Evolutionary conservation across 2,797 vertebrate genomes (phyloP), one percentile per base, ranked within the genome.

Genomic region (Coracias cyanogaster): DNA sequence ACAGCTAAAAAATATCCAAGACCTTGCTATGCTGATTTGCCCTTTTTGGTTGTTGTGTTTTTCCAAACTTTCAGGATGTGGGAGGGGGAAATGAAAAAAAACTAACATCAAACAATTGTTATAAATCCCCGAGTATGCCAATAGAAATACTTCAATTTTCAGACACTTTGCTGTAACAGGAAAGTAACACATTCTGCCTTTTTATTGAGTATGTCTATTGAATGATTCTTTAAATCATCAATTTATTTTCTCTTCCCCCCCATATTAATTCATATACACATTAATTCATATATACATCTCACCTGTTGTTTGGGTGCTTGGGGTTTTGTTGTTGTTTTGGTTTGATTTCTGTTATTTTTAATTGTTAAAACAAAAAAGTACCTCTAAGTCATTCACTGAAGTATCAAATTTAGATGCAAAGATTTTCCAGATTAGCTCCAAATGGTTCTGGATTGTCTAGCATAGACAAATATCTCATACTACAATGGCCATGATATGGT

Each of bases 401-500:
- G 9, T 25, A 62, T 22, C n/a, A 79, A 73, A 80, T 49, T 84
- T 57, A 87, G 26, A 65, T 45, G 57, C 12, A 74, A 93, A 74
- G n/a, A 12, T 6, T 48, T 80, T 61, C 19, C 31, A 79, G 13
- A 35, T 46, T 82, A 31, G 37, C 16, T 79, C 37, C 37, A 66
- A 58, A 55, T 15, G 3, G 3, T 41, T 89, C 78, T 84, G 54
- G 16, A 66, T 62, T 61, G 3, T 20, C 55, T 77, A 58, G 58
- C 46, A 33, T 1, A n/a, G 49, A 35, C 12, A 12, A 86, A 15
- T 7, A 80, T 21, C 35, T 91, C 66, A 31, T 17, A 39, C 28
- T 46, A 12, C 8, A 55, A 31, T 0, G 0, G 20, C 54, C 20
- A 18, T 46, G 17, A 31, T 33, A 85, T 10, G 13, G 7, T 29